Base-by-base conservation (phyloP, 2,797 vertebrate genomes). In the Cirrhinus mrigala region DNA sequence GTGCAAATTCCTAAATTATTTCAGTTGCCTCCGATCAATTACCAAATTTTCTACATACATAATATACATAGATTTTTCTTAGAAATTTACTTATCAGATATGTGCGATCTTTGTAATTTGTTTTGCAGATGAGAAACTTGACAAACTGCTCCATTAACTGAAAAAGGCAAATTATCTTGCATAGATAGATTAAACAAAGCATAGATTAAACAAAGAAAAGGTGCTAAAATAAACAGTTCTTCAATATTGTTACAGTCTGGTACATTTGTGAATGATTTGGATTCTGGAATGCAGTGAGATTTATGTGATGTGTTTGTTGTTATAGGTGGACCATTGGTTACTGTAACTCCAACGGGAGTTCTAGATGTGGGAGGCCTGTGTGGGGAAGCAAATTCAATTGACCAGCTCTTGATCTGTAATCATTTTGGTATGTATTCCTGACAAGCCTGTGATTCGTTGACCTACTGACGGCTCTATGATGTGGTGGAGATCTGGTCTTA, bases 401-500 rank as follows among this genome's bases (percentile, higher is more conserved):
- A 81, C 62, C 44, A 69, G 50, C 24, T 60, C 76, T 86, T 73
- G 68, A 76, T 86, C 84, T 56, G 79, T 83, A 88, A 84, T 80
- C 76, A 44, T 44, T 74, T 40, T 44, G 68, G 76, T 74, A 79
- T 86, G 86, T 82, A 54, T 85, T 62, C 48, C 58, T 74, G 58
- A 78, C 81, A 76, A 71, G 50, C 70, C 27, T 50, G 33, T 12
- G 64, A 27, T 33, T 74, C 22, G 16, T 16, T 62, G 86, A 54
- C 20, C 77, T n/a, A 73, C 37, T 52, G 71, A 78, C 2, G 52
- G 69, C 58, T 60, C 44, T 85, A n/a, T 81, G 86, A 83, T 89
- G 88, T 88, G 88, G 84, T 75, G 89, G 91, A 89, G 87, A 87
- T 94, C 73, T 95, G 93, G 94, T 92, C 88, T 91, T 92, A 91